These are phyloP conservation scores for Lates calcarifer DNA, from an alignment of 2,113 vertebrate genomes.

Conservation along the genomic window DNA sequence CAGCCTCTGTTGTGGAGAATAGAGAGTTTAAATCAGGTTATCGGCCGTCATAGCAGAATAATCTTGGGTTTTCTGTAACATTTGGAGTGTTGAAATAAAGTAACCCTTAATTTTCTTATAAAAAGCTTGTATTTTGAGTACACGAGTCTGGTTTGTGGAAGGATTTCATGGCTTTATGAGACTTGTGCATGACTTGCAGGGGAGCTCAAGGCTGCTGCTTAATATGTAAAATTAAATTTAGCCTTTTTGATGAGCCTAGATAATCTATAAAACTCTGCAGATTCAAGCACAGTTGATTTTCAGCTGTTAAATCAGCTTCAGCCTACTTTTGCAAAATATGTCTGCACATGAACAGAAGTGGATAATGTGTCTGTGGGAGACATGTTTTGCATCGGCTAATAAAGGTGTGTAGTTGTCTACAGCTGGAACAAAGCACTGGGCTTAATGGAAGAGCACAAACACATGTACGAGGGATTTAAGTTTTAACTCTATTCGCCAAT, in stretches of 20 bases:
- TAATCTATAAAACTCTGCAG: neutral
- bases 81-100: neutral
- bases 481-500: too few relatives aligned
- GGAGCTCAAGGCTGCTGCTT: neutral
- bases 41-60: rapidly evolving
- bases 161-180: neutral
- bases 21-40: neutral
- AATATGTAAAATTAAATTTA: neutral
- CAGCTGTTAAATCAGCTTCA: neutral
- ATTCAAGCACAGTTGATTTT: neutral
- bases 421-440: neutral
- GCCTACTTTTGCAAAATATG: neutral
- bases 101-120: neutral
- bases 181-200: neutral
- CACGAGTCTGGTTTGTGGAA: neutral
- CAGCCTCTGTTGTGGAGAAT: conserved; percentile 10
- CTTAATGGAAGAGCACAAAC: neutral
- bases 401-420: neutral
- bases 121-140: neutral
- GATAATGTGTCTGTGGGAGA: neutral
- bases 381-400: neutral
- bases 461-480: too few relatives aligned
- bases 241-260: neutral
- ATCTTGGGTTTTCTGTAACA: neutral
- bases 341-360: neutral